A percentile compares a stretch with the other conserved stretches of the same genome.
Conservation (phyloP, 2,113 vertebrate genomes). For the Columba janthina region DNA sequence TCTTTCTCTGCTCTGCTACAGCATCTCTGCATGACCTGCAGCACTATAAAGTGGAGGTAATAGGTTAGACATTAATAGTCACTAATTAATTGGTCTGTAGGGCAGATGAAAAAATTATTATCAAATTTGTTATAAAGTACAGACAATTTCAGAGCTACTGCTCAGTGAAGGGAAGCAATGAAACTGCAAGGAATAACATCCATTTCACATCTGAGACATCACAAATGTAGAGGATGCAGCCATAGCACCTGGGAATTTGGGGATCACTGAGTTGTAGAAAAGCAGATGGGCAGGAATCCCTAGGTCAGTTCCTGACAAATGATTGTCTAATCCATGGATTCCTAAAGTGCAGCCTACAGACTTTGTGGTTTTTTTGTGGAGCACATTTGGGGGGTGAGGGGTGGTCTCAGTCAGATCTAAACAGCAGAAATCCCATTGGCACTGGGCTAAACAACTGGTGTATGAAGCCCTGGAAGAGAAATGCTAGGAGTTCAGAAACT, state of each 20-base stretch:
- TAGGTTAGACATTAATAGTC: not conserved
- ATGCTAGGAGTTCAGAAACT: not conserved
- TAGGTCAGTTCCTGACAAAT: not conserved
- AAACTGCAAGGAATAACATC: not conserved
- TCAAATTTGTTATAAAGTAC: not conserved
- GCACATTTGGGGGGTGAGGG: rapidly evolving
- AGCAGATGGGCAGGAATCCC: not conserved
- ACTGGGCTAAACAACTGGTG: not conserved
- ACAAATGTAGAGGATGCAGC: not conserved
- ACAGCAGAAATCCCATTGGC: not conserved
- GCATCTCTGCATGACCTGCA: not conserved
- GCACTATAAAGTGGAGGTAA: not conserved
- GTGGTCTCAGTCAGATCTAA: not conserved
- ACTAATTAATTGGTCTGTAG: not conserved
- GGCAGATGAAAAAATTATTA: not conserved
- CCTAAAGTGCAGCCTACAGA: not conserved
- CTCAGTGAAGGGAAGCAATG: not conserved
- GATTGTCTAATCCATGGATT: not conserved
- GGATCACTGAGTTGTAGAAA: not conserved
- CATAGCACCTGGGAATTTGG: not conserved
- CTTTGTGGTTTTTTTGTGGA: not conserved
- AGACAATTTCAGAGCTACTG: not conserved
- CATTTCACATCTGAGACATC: not conserved
- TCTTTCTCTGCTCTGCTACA: not conserved
- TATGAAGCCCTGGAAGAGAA: not conserved